Evolutionary conservation across 2,888 invertebrate species (phyloP).

Genomic region (Rhingia campestris): DNA sequence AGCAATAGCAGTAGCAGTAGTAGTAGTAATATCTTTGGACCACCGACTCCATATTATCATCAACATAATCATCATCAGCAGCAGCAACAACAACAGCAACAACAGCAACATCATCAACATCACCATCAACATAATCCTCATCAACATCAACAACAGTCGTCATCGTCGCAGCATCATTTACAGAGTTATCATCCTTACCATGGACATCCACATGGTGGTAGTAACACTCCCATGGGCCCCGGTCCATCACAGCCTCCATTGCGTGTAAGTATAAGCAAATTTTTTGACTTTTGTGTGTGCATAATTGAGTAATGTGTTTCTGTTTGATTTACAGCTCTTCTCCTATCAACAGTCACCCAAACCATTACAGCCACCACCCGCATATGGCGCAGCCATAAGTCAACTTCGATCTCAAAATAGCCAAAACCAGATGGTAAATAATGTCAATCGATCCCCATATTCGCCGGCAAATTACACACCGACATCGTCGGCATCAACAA

Average conservation of each 20-base stretch:
- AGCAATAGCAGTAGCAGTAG: constrained; percentile 51
- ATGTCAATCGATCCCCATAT: constrained; percentile 55
- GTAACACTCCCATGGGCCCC: constrained; percentile 25
- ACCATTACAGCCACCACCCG: constrained; percentile 81
- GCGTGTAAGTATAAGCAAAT: constrained; percentile 77
- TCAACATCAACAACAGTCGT: constrained; percentile 69
- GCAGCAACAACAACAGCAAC: constrained; percentile 63
- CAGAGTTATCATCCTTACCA: constrained; percentile 71
- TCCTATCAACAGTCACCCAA: constrained; percentile 78
- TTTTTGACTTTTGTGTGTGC: background rate
- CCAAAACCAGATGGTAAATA: constrained; percentile 77
- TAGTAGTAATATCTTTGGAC: constrained; percentile 62
- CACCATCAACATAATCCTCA: constrained; percentile 66
- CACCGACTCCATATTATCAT: constrained; percentile 65
- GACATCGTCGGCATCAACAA: constrained; percentile 47
- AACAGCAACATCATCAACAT: constrained; percentile 75
- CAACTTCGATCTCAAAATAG: constrained; percentile 83
- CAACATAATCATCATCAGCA: constrained; percentile 68
- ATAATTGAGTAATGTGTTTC: background rate
- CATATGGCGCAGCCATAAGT: constrained; percentile 82
- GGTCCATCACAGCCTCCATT: constrained; percentile 78
- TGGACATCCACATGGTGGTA: constrained; percentile 45
- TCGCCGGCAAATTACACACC: constrained; percentile 49
- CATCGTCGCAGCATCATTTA: constrained; percentile 73
- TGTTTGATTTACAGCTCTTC: constrained; percentile 77